phyloP scores from a whole-genome alignment of 2,797 vertebrate species.

The Cyclopterus lumpus region DNA sequence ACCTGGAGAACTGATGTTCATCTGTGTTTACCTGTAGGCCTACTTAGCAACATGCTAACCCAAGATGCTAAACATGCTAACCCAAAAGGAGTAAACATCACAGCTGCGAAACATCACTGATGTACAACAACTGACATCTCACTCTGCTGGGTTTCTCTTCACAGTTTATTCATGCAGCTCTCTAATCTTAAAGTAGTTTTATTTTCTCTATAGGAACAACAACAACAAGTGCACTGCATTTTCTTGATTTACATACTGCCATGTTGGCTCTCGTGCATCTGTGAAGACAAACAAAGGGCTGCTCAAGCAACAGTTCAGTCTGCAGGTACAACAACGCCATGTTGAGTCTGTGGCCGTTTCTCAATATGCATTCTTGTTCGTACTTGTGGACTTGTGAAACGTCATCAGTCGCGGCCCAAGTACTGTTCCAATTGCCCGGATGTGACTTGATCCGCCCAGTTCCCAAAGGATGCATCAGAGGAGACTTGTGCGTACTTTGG shows the following conservation, averaged over 20 bases:
- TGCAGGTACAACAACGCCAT: not conserved
- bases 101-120: not conserved
- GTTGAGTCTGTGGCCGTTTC: conserved; percentile 10
- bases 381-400: too few relatives aligned
- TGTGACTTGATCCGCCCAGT: too few relatives aligned
- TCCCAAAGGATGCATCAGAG: too few relatives aligned
- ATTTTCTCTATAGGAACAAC: conserved; percentile 45
- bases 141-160: conserved; percentile 11
- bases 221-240: conserved; percentile 25
- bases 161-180: conserved; percentile 67
- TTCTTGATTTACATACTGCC: not conserved
- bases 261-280: conserved; percentile 6
- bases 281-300: conserved; percentile 12
- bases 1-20: too few relatives aligned
- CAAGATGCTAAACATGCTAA: too few relatives aligned
- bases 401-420: too few relatives aligned
- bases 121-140: not conserved
- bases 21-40: not conserved
- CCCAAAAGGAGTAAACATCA: not conserved
- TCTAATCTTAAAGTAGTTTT: conserved; percentile 30
- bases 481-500: too few relatives aligned
- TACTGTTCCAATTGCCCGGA: too few relatives aligned
- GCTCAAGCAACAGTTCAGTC: conserved; percentile 26
- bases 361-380: too few relatives aligned
- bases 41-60: too few relatives aligned